Evolutionary conservation across 1,140 invertebrate genomes (phyloP).

Genomic region (Geopemphigus sp.): DNA sequence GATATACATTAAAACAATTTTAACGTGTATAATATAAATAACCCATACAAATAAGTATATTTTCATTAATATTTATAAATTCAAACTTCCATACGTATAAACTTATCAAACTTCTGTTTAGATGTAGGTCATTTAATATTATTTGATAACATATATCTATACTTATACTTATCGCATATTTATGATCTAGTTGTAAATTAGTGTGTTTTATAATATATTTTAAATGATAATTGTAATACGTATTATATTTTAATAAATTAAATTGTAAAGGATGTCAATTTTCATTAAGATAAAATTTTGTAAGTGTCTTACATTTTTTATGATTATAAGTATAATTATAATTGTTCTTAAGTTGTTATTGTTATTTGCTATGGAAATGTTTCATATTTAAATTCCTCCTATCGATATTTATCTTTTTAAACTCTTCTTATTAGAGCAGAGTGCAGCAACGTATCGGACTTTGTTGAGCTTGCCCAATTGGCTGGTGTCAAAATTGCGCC

Average conservation of each 20-base stretch:
- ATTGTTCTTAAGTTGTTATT: neutral
- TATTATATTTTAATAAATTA: neutral
- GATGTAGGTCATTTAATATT: neutral
- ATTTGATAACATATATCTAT: neutral
- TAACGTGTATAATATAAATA: no score
- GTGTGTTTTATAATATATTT: neutral
- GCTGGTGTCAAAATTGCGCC: constrained; percentile 30
- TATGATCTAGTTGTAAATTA: neutral
- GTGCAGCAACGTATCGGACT: constrained; percentile 15
- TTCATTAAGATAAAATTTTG: neutral
- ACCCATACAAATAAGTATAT: neutral
- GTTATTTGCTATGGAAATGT: neutral
- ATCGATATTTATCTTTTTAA: constrained; percentile 18
- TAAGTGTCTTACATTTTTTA: neutral
- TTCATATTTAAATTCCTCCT: neutral
- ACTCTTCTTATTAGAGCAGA: constrained; percentile 46
- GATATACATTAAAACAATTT: no score
- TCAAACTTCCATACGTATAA: neutral
- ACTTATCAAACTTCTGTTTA: constrained; percentile 20
- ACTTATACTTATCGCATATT: neutral
- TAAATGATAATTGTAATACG: neutral
- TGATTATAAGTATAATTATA: constrained; percentile 18
- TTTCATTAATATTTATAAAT: neutral
- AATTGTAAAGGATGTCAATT: constrained; percentile 1
- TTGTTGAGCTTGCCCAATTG: constrained; percentile 43